Evolutionary conservation across 2,888 invertebrate species (phyloP).

Genomic region (Acrocyrtus sp.): DNA sequence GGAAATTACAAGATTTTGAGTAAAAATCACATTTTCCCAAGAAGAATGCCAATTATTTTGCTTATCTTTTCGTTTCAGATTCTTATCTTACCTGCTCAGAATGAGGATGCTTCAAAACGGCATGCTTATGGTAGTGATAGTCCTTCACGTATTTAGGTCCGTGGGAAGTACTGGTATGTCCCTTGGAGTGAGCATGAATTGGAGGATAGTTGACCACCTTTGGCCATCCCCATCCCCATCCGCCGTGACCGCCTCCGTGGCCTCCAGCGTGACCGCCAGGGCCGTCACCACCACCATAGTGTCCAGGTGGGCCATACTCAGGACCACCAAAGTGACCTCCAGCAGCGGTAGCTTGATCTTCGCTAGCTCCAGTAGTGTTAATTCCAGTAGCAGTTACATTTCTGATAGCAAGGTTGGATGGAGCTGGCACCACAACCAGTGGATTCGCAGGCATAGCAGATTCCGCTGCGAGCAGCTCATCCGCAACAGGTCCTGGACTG

Average conservation of each 20-base stretch:
- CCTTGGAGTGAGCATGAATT: conserved; percentile 46
- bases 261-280: conserved; percentile 13
- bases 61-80: neutral
- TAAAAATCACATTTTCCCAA: too few relatives aligned
- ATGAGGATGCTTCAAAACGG: conserved; percentile 40
- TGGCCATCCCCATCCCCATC: conserved; percentile 43
- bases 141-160: conserved; percentile 52
- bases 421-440: conserved; percentile 33
- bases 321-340: conserved; percentile 48
- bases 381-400: conserved; percentile 13
- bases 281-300: neutral
- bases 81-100: conserved; percentile 18
- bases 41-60: neutral
- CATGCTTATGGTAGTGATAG: conserved; percentile 51
- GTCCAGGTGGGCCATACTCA: conserved; percentile 13
- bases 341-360: conserved; percentile 53
- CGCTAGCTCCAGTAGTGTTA: conserved; percentile 11
- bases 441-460: conserved; percentile 10
- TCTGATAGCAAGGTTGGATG: conserved; percentile 16
- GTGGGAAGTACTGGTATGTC: conserved; percentile 32
- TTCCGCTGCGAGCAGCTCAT: conserved; percentile 31
- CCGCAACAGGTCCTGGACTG: conserved; percentile 7
- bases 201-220: conserved; percentile 54
- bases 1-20: neutral
- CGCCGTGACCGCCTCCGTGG: neutral